These are phyloP conservation scores for Pempheris klunzingeri DNA, from an alignment of 2,797 vertebrate genomes.

Conservation along the genomic window DNA sequence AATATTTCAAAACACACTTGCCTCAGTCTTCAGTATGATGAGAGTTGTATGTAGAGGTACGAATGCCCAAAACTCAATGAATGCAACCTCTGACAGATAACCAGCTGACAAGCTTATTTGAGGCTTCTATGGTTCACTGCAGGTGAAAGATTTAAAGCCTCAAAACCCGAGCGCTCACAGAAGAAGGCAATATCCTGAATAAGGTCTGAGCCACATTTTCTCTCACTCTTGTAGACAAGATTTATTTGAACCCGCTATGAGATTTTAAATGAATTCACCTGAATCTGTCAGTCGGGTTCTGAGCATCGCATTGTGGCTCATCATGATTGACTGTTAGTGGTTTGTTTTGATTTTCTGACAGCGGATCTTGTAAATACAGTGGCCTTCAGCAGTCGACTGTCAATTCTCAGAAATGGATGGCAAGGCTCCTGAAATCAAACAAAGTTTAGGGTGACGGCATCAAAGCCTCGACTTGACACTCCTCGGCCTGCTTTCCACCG, in stretches of 20 bases:
- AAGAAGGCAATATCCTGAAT: slow-evolving; percentile 59
- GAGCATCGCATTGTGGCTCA: background rate
- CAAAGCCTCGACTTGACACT: background rate
- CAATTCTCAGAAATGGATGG: background rate
- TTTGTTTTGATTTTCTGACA: slow-evolving; percentile 22
- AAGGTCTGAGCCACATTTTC: slow-evolving; percentile 6
- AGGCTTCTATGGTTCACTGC: slow-evolving; percentile 21
- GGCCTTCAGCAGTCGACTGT: background rate
- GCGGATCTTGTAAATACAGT: background rate
- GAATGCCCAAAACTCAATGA: slow-evolving; percentile 12
- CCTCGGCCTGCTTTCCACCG: background rate
- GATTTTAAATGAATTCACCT: slow-evolving; percentile 5
- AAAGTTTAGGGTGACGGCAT: background rate
- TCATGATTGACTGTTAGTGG: background rate
- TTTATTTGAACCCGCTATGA: slow-evolving; percentile 39
- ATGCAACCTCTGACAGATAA: slow-evolving; percentile 13
- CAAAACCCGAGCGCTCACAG: slow-evolving; percentile 16
- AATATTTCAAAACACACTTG: slow-evolving; percentile 28
- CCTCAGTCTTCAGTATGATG: slow-evolving; percentile 3
- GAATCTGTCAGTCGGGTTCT: background rate
- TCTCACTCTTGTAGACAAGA: slow-evolving; percentile 14
- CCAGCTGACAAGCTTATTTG: slow-evolving; percentile 41
- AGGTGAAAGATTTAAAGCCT: slow-evolving; percentile 39
- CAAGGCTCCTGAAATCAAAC: background rate
- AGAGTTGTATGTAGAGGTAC: slow-evolving; percentile 15